A percentile compares a stretch with the other conserved stretches of the same genome.
Evolutionary conservation across 2,888 invertebrate genomes (phyloP).

Genomic region (Fabriciana adippe): DNA sequence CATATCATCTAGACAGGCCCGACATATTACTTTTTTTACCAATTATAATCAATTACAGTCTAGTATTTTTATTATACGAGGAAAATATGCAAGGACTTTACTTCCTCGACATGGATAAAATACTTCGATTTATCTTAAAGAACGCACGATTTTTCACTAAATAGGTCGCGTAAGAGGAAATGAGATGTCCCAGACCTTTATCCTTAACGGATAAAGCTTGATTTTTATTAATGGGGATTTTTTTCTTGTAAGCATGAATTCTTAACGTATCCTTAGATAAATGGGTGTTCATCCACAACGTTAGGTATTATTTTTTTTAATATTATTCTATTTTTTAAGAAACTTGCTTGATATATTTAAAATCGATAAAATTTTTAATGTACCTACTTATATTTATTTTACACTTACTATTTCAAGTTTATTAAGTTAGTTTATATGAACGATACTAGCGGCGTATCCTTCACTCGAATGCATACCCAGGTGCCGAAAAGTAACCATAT

Average conservation of each 20-base stretch:
- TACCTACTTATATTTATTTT: no score
- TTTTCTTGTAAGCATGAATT: conserved; percentile 8
- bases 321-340: neutral
- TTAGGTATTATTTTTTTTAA: neutral
- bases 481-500: no score
- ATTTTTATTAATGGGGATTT: conserved; percentile 25
- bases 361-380: no score
- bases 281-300: neutral
- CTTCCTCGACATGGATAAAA: conserved; percentile 60
- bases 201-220: conserved; percentile 22
- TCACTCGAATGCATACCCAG: no score
- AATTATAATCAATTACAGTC: neutral
- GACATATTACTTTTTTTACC: no score
- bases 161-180: conserved; percentile 40
- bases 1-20: no score
- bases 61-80: conserved; percentile 10
- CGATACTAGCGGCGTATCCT: no score
- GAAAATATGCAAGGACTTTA: conserved; percentile 7
- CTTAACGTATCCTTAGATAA: neutral
- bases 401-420: no score
- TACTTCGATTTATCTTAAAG: conserved; percentile 62
- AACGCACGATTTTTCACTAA: conserved; percentile 57
- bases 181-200: conserved; percentile 28
- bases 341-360: no score
- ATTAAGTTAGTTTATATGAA: no score